Base-by-base conservation (phyloP, 2,113 vertebrate species). In the Nannospalax galili region DNA sequence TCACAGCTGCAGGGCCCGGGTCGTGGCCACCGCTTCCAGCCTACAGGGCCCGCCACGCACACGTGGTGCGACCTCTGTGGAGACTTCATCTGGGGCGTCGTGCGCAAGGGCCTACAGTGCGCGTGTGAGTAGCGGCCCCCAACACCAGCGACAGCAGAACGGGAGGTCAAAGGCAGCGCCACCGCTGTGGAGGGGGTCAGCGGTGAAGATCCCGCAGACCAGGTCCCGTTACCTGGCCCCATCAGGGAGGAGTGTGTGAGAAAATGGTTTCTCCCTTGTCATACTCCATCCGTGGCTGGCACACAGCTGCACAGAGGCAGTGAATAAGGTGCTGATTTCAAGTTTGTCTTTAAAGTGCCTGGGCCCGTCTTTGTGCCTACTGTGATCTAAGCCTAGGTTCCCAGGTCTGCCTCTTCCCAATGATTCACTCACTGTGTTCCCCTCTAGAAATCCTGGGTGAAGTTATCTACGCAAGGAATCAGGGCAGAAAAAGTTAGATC, bases 51-150 rank as follows among this genome's bases (percentile, higher is more conserved):
- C 3, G 98, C 98, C 95, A 98, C 99, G 91, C 98, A 99, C 91
- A 99, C 99, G 98, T 99, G 99, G 99, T 99, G 99, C 96, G 99
- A 99, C 97, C 98, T 99, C 93, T 99, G 99, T 96, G 99, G 99
- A 45, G 99, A 99, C 82, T 99, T 99, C 98, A 99, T 99, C 97
- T 99, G 99, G 99, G 99, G 99, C 48, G 98, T 99, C 69, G 99
- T 99, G 98, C 99, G 99, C 95, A 99, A 99, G 98, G 99, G 98
- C 88, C 98, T 99, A 82, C 99, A 99, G 96, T 99, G 99, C 94
- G 72, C 97, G 90, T 97, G 99, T 99, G 98, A 99, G 99, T 99
- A 98, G 93, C 37, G 19, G 90, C 79, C 95, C 91, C 62, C 22
- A 32, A 35, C 45, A 40, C 84, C 73, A 45, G 75, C 24, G 30